Percentiles rank a stretch among this genome's conserved stretches.
Conservation (phyloP, 2,797 vertebrate genomes). For the Bradypodion ventrale region DNA sequence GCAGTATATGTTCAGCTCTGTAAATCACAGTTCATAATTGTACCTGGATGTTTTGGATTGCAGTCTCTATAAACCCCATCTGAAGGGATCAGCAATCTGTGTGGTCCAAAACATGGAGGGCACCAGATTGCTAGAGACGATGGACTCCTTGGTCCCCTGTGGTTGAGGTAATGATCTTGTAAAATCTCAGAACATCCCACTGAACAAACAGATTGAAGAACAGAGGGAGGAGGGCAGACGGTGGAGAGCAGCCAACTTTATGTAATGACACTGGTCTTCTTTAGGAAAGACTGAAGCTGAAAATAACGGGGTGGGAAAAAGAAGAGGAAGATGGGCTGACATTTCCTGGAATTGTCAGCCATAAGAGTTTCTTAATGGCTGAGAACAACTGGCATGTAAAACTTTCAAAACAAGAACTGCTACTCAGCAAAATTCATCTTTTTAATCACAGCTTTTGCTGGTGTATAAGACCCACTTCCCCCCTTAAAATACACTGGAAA, state of each 20-base stretch:
- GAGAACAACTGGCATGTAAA: background rate
- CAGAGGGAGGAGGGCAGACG: background rate
- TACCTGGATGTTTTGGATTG: background rate
- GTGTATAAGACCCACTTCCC: too few relatives aligned
- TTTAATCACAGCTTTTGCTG: too few relatives aligned
- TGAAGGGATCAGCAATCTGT: background rate
- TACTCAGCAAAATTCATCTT: background rate
- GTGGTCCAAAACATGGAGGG: background rate
- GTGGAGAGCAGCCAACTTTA: background rate
- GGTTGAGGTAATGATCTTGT: background rate
- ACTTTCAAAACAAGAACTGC: background rate
- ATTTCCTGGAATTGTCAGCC: background rate
- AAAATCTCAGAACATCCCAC: background rate
- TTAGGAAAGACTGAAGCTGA: background rate
- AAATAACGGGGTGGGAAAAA: background rate
- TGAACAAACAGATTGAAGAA: constrained; percentile 9
- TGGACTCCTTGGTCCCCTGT: background rate
- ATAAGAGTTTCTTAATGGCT: background rate
- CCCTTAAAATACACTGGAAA: too few relatives aligned
- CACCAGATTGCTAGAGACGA: background rate
- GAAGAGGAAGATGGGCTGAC: background rate
- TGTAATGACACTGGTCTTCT: background rate
- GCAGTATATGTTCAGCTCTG: background rate
- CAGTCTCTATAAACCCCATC: background rate
- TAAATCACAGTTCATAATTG: background rate